Base-by-base conservation (phyloP, 1,140 invertebrate species). In the Aphelenchoides besseyi region DNA sequence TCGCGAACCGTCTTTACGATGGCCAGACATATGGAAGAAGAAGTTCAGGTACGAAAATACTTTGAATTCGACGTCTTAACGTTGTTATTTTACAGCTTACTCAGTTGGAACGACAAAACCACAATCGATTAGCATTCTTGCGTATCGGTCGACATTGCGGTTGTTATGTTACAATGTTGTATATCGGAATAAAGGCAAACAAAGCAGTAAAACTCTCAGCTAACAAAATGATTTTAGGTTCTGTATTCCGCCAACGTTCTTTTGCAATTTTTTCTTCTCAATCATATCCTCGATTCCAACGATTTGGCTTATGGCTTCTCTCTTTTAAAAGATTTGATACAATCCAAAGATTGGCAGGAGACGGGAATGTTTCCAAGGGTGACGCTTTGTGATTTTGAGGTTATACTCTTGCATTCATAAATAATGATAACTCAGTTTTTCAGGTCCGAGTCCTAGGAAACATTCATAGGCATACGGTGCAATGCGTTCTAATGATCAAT, bases 1-100 rank as follows among this genome's bases (percentile, higher is more conserved):
- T 78, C 76, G 5, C 48, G 82, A 35, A 83, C 82, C 2, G 82
- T 83, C 53, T 85, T 78, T 72, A 83, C 82, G 35, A 83, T 83
- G 82, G 82, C 82, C 28, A 79, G 82, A 28, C 82, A 83, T 68
- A 83, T 83, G 83, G 79, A 83, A 72, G 82, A 83, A 55, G 82
- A 83, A 75, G 82, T 83, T 57, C 82, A 83, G 70, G 81, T 82
- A 33, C 28, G 66, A 55, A 35, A 12, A 12, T 74, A 32, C 3
- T 73, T n/a, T 1, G 16, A 16, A 73, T 54, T 37, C 9, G 0
- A 26, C 0, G 8, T 29, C 33, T 41, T 30, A 18, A 41, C n/a
- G n/a, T 64, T 69, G 69, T 69, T 68, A 68, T 29, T 29, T 74
- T 82, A 73, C 62, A 83, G 81, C 36, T 83, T 32, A 84, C 82